These are phyloP conservation scores for Apogon hyalosoma DNA, from an alignment of 2,797 vertebrate genomes.

Conservation along the genomic window DNA sequence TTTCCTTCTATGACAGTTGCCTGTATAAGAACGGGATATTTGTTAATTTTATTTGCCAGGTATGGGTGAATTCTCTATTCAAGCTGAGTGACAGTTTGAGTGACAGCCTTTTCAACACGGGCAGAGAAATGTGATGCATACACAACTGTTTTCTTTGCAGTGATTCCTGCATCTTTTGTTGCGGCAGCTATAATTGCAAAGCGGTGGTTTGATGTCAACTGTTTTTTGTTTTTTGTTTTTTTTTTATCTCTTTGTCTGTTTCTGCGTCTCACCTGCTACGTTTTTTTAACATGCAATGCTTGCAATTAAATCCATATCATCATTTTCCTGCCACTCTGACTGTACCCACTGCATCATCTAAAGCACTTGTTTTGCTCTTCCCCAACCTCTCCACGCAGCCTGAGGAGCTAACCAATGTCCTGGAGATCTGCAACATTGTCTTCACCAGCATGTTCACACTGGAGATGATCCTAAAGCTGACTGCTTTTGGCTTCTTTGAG, in stretches of 20 bases:
- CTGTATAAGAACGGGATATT: conserved; percentile 14
- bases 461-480: conserved; percentile 97
- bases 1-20: conserved; percentile 4
- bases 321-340: not conserved
- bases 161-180: conserved; percentile 31
- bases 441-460: conserved; percentile 98
- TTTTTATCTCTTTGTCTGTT: conserved; percentile 16
- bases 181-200: conserved; percentile 27
- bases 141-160: conserved; percentile 31
- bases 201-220: conserved; percentile 31
- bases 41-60: conserved; percentile 49
- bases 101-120: conserved; percentile 47
- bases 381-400: conserved; percentile 81
- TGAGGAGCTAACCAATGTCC: conserved; percentile 94
- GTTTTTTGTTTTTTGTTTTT: conserved; percentile 1
- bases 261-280: conserved; percentile 8
- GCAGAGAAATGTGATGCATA: conserved; percentile 18
- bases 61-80: conserved; percentile 28
- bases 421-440: conserved; percentile 99
- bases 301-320: not conserved
- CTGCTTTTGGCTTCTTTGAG: conserved; percentile 96
- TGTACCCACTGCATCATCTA: not conserved
- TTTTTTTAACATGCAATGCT: not conserved
- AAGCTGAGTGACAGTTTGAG: conserved; percentile 55
- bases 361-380: conserved; percentile 9